Percentiles rank a stretch among this genome's conserved stretches.
Evolutionary conservation across 2,888 invertebrate genomes (phyloP).

Genomic region (Coelopa pilipes): DNA sequence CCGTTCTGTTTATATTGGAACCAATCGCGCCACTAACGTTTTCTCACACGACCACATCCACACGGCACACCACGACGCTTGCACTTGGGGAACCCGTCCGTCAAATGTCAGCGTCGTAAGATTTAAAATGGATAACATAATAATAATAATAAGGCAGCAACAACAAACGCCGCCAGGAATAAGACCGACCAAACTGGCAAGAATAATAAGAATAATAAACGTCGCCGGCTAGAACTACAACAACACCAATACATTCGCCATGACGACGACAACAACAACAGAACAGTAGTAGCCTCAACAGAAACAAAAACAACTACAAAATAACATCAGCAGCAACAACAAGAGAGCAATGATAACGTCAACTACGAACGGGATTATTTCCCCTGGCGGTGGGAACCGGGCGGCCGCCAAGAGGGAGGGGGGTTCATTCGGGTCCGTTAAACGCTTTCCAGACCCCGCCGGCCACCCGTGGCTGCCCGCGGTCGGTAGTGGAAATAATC

Average conservation of each 20-base stretch:
- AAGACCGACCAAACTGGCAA: not conserved
- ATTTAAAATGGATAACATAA: slow-evolving; percentile 24
- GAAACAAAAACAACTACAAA: not conserved
- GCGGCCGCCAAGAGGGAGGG: not conserved
- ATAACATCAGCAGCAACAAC: slow-evolving; percentile 3
- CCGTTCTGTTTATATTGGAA: slow-evolving; percentile 44
- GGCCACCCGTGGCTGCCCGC: not conserved
- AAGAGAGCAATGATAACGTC: not conserved
- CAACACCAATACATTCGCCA: too few species aligned
- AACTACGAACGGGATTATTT: slow-evolving; percentile 15
- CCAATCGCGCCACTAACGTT: slow-evolving; percentile 43
- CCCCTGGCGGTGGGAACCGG: slow-evolving; percentile 5
- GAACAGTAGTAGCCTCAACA: too few species aligned
- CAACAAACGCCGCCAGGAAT: not conserved
- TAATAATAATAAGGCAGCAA: slow-evolving; percentile 6
- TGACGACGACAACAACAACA: too few species aligned
- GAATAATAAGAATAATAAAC: too few species aligned
- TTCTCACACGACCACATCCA: not conserved
- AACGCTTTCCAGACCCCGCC: not conserved
- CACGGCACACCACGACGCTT: not conserved
- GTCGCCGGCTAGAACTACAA: too few species aligned
- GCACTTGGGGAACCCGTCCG: not conserved
- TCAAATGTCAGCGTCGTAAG: slow-evolving; percentile 21
- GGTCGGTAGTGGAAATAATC: not conserved
- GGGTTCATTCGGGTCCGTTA: not conserved